These are phyloP conservation scores for Drosophila nigrodunni DNA, from an alignment of 1,140 invertebrate genomes.

Conservation along the genomic window DNA sequence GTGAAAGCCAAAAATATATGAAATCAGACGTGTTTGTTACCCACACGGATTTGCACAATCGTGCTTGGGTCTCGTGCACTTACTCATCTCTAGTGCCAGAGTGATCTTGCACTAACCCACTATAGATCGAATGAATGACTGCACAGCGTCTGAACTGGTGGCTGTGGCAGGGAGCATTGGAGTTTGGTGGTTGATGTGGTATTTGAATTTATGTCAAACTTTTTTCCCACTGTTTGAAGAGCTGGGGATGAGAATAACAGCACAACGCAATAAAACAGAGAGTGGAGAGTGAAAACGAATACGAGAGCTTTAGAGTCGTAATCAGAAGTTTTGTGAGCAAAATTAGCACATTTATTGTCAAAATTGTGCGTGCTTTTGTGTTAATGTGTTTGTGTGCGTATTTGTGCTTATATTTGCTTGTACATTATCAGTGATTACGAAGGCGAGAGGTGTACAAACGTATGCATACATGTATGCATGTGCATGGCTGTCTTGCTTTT, in stretches of 20 bases:
- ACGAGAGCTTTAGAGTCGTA: conserved; percentile 21
- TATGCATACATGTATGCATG: conserved; percentile 18
- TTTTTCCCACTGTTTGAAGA: conserved; percentile 13
- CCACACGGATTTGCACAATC: conserved; percentile 3
- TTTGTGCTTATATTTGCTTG: conserved; percentile 33
- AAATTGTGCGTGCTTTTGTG: conserved; percentile 44
- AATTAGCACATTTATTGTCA: conserved; percentile 61
- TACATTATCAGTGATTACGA: conserved; percentile 67
- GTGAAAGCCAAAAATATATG: conserved; percentile 11
- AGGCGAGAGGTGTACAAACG: conserved; percentile 45
- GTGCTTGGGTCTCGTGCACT: not conserved
- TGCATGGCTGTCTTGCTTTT: not conserved
- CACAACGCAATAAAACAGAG: conserved; percentile 6
- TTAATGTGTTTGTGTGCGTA: conserved; percentile 18
- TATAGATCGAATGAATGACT: conserved; percentile 61
- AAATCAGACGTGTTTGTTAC: not conserved
- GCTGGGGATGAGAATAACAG: conserved; percentile 26
- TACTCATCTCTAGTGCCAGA: conserved; percentile 40
- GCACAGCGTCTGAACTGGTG: conserved; percentile 38
- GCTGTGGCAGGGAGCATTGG: not conserved
- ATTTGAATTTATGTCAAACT: conserved; percentile 67
- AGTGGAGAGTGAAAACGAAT: not conserved
- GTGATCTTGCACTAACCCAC: conserved; percentile 11
- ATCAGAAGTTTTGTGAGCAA: conserved; percentile 21
- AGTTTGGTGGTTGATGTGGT: conserved; percentile 28